Evolutionary conservation across 2,797 vertebrate species (phyloP), one percentile per base, ranked within the genome.

Genomic region (Cygnus olor): DNA sequence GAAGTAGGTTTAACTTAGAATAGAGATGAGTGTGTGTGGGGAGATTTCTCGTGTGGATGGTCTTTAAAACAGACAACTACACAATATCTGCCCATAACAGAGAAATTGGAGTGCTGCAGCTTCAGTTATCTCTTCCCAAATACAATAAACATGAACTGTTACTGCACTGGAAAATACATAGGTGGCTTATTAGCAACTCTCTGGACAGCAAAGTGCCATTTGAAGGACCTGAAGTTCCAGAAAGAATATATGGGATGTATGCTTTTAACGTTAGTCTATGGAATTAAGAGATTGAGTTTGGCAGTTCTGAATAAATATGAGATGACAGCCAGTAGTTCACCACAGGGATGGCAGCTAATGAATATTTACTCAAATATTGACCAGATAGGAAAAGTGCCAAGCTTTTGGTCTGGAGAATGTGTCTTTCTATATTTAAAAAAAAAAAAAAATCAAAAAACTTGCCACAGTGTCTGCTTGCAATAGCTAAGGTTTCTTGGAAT

Each of bases 301-400:
- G 13, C 19, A 65, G 17, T 68, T 94, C 14, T 90, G 90, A 84
- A 79, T 38, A 94, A 78, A 96, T 78, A 24, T 5, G 80, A 72
- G 88, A 42, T 91, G 88, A 86, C 89, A 94, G 69, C 14, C 82
- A 69, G 66, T 88, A 44, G 32, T 56, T 92, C 42, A 57, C 89
- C 85, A 57, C 93, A 82, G 85, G 82, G 85, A 34, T 57, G 85
- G 58, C 89, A 94, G 76, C 57, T 85, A 70, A 93, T 93, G 76
- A 96, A 85, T 93, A 89, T 95, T 88, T 93, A 89, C 34, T 89
- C 32, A 44, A 95, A 80, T 28, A 61, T 32, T 64, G 77, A 84
- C 61, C 64, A 25, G 45, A 72, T 16, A 76, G 42, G 42, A 90
- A 58, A 92, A 92, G 51, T 86, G 66, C 49, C 64, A 80, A 65